Evolutionary conservation across 37 sponge, comb jelly and placozoan genomes (phyloP), one percentile per base, ranked within the genome.

Genomic region (Hormiphora californensis): DNA sequence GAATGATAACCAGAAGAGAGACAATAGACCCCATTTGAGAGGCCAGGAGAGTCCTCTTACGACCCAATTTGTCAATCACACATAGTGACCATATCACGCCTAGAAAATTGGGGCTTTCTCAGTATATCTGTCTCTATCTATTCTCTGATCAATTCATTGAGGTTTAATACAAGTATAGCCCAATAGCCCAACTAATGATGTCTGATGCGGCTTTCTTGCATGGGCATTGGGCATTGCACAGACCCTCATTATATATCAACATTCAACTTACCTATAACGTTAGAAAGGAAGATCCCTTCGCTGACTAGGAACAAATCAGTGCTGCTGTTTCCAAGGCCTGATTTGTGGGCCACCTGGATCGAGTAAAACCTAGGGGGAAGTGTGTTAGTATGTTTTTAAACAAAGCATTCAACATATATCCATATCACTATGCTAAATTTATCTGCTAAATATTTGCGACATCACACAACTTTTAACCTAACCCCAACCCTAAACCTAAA

Each of bases 301-400:
- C 81, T 73, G 46, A 73, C 81, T 22, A 33, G 36, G 23, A 73
- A 73, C 8, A 28, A 43, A 1, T 7, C 46, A n/a, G 81, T 73
- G n/a, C 36, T 33, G 35, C 43, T 46, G 22, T 73, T 21, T 9
- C 81, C 81, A 11, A 73, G 40, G 23, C 81, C 81, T 22, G 46
- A 43, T 21, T 43, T 73, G 44, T 73, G 81, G 4, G 39, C 81
- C 5, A 73, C 25, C 46, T 73, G 36, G 4, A 73, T 46, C 22
- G 81, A 39, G 25, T 73, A 73, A 46, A 43, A 73, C 27, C 81
- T 73, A 46, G 1, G 53, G n/a, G n/a, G n/a, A n/a, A n/a, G n/a
- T n/a, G n/a, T n/a, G n/a, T n/a, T n/a, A n/a, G n/a, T n/a, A n/a
- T n/a, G n/a, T n/a, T n/a, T n/a, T n/a, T n/a, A n/a, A n/a, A n/a